These are phyloP conservation scores for Chaenodraco wilsoni DNA, from an alignment of 2,797 vertebrate species.

Conservation along the genomic window DNA sequence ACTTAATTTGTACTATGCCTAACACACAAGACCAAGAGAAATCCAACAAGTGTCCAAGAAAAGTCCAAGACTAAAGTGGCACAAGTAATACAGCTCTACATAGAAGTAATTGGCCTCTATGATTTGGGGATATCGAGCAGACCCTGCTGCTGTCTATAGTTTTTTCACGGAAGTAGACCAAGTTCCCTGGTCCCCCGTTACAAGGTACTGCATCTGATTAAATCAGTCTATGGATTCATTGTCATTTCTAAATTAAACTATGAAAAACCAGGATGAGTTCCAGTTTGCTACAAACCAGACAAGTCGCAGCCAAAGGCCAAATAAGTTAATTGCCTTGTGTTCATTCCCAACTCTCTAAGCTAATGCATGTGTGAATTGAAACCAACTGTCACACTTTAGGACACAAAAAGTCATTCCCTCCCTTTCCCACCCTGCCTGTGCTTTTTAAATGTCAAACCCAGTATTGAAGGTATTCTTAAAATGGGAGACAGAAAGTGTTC, in stretches of 20 bases:
- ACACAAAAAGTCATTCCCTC: constrained; percentile 56
- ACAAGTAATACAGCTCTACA: too few species aligned
- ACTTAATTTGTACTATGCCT: too few species aligned
- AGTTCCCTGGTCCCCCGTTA: constrained; percentile 12
- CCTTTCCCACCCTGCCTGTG: constrained; percentile 24
- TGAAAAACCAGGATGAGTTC: constrained; percentile 68
- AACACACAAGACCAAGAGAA: too few species aligned
- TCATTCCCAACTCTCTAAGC: constrained; percentile 77
- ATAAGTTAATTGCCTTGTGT: constrained; percentile 79
- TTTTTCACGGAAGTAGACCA: constrained; percentile 20
- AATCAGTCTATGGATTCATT: not conserved
- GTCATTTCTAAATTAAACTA: constrained; percentile 68
- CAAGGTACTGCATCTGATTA: constrained; percentile 42
- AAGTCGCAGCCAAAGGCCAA: constrained; percentile 80
- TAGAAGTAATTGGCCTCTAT: constrained; percentile 61
- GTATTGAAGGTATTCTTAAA: constrained; percentile 45
- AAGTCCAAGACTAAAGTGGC: too few species aligned
- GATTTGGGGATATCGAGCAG: constrained; percentile 53
- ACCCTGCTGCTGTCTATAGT: constrained; percentile 30
- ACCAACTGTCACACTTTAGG: constrained; percentile 68
- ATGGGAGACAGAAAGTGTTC: constrained; percentile 11
- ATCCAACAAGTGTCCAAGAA: too few species aligned
- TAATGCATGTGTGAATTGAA: constrained; percentile 81
- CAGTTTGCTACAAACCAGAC: constrained; percentile 66
- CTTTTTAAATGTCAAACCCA: constrained; percentile 56